phyloP scores from a whole-genome alignment of 92 coral and sea anemone species.

The Epizoanthus rinbou region DNA sequence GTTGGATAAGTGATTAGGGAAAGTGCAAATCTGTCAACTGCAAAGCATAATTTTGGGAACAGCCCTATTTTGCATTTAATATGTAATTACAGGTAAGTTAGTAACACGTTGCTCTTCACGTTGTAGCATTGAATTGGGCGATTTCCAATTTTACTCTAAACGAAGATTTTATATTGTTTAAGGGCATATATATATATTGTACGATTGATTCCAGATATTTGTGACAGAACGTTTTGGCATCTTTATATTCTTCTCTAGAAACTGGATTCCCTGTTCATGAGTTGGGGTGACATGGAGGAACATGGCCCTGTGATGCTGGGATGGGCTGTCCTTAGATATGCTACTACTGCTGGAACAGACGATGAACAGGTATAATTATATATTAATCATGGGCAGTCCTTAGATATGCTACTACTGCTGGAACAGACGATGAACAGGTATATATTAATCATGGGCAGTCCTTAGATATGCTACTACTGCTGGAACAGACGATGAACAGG shows the following conservation, averaged over 20 bases:
- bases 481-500: conserved; percentile 79
- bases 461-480: conserved; percentile 82
- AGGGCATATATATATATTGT: no score
- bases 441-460: conserved; percentile 75
- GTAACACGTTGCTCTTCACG: no score
- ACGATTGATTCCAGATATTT: neutral
- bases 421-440: neutral
- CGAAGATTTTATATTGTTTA: no score
- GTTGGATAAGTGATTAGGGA: no score
- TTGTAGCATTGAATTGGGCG: no score
- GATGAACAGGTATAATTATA: conserved; percentile 79
- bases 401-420: no score
- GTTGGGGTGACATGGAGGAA: conserved; percentile 91
- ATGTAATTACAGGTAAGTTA: no score
- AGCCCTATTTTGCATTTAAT: no score
- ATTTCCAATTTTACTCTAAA: no score
- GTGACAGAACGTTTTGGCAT: neutral
- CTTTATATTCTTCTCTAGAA: conserved; percentile 44
- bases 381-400: no score
- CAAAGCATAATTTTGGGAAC: no score
- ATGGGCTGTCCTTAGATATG: conserved; percentile 96
- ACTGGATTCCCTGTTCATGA: conserved; percentile 72
- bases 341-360: conserved; percentile 70
- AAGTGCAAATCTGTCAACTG: no score
- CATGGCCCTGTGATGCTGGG: conserved; percentile 98